Evolutionary conservation across 2,888 invertebrate species (phyloP), one percentile per base, ranked within the genome.

Genomic region (Rhagonycha fulva): DNA sequence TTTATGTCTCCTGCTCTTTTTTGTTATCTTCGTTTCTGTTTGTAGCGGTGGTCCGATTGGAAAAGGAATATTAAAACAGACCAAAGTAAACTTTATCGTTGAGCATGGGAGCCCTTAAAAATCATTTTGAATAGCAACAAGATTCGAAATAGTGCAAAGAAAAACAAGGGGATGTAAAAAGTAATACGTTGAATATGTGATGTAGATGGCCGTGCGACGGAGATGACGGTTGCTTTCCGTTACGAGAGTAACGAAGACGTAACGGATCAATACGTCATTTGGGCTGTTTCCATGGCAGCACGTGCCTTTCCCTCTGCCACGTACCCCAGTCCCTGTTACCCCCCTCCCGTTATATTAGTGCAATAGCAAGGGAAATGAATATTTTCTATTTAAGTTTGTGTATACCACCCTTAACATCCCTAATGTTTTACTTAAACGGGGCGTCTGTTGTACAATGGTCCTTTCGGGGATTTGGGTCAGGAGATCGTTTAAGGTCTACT

Each of bases 231-330:
- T 83, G 81, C 81, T 82, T 82, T 79, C 77, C 78, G 76, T 76
- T 78, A 83, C 82, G 83, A 81, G 83, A 80, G 83, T 81, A 84
- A 86, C 85, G 80, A 86, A 86, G 88, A 88, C 82, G 83, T 84
- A 83, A 81, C 82, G 85, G 88, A 89, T 89, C 89, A 88, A 89
- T 89, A 88, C 88, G 87, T 89, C 88, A 89, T 89, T 89, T 89
- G 88, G 87, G 87, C 88, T 88, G 88, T 89, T 88, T 87, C 89
- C 88, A 89, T 89, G 88, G 88, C 85, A 89, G 88, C 88, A 88
- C 86, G 87, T 86, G 86, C 86, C 87, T 86, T 86, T 84, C 84
- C 84, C 86, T 86, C 84, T 82, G 84, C 83, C 82, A 81, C 80
- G 76, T 79, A 83, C 83, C 82, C 83, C 77, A 82, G 75, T 78